These are phyloP conservation scores for Erethizon dorsatum DNA, from an alignment of 2,797 vertebrate species.

Conservation along the genomic window DNA sequence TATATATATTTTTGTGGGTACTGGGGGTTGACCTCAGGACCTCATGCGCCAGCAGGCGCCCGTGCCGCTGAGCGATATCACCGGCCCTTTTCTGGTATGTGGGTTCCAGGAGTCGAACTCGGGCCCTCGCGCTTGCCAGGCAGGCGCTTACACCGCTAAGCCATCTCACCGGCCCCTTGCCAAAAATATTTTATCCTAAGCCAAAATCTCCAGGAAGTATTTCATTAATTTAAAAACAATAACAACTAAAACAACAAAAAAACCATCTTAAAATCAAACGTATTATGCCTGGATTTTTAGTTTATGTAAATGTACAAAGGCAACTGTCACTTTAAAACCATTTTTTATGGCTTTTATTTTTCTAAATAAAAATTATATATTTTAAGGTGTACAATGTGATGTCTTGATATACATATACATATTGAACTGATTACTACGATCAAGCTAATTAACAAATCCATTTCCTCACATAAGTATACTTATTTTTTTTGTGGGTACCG, in stretches of 20 bases:
- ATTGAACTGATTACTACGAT: neutral
- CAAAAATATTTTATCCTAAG: neutral
- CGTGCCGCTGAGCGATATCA: too few species aligned
- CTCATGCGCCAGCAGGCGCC: too few species aligned
- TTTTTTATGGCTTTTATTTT: slow-evolving; percentile 14
- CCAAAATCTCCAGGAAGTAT: neutral
- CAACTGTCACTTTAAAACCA: slow-evolving; percentile 10
- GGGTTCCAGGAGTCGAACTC: too few species aligned
- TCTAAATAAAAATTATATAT: neutral
- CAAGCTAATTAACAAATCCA: neutral
- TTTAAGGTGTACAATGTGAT: neutral
- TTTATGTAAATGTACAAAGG: neutral
- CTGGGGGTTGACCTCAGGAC: too few species aligned
- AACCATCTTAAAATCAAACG: slow-evolving; percentile 13
- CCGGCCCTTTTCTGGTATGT: too few species aligned
- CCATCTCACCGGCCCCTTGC: neutral
- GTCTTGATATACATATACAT: neutral
- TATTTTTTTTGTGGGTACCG: neutral
- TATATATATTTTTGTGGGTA: too few species aligned
- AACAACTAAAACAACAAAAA: neutral
- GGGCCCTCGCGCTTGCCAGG: too few species aligned
- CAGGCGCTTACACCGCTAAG: too few species aligned
- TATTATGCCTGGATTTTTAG: slow-evolving; percentile 2
- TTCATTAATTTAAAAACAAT: neutral
- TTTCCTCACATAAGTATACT: neutral